Evolutionary conservation across 2,888 invertebrate genomes (phyloP), one percentile per base, ranked within the genome.

Genomic region (Meloe dianella): DNA sequence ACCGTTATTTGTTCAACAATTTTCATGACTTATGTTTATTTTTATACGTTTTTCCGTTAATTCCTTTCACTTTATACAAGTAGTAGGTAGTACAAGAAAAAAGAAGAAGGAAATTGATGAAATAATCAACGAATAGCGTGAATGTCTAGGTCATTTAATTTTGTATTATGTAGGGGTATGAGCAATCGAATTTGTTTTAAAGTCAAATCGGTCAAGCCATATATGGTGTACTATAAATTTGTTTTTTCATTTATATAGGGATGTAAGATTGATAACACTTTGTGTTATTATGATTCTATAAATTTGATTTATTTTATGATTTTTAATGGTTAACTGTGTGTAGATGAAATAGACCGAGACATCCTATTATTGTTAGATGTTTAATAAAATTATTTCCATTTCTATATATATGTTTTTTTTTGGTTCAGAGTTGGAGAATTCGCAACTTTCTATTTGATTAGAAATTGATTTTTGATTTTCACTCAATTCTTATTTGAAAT

Each of bases 281-380:
- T n/a, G 32, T 32, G 32, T 32, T 4, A 27, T 27, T 27, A 4
- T 2, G 27, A 27, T 4, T 4, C 4, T 27, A 27, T 27, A 27
- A 3, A 27, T 69, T 69, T 57, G 29, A 54, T 14, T 12, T 67
- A 58, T 57, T 57, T 58, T 47, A 63, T 65, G 56, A 60, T 61
- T 29, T 63, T 63, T 56, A 63, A 66, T 61, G 66, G 60, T 57
- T 67, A 61, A 41, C 20, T 57, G 57, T 20, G 41, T 41, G 41
- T 41, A 17, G 17, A 65, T 59, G 70, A 65, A 70, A 70, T 70
- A 68, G 70, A 70, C 68, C 68, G 68, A 68, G 65, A 64, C 68
- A 70, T 69, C 66, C 67, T 41, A 70, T 70, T 68, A 70, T 70
- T 63, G 66, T 68, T 70, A 65, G 66, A 68, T 70, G 64, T 66